Evolutionary conservation across 2,113 vertebrate genomes (phyloP).

Genomic region (Xyrauchen texanus): DNA sequence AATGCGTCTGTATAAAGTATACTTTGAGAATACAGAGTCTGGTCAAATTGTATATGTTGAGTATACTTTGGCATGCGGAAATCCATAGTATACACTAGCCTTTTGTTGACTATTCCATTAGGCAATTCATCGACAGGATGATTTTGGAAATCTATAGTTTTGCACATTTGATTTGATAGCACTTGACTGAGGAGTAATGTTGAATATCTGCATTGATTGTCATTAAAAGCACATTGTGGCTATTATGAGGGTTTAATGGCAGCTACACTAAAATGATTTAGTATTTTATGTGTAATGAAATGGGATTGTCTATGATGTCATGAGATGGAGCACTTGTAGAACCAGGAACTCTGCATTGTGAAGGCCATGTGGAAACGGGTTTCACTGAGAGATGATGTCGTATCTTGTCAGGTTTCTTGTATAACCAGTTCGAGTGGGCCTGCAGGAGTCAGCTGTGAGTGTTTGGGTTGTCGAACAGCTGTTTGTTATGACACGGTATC

Average conservation of each 20-base stretch:
- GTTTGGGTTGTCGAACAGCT: conserved; percentile 33
- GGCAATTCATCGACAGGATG: no score
- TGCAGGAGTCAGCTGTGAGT: conserved; percentile 53
- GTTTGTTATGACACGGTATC: conserved; percentile 45
- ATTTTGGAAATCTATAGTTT: no score
- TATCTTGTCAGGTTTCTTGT: conserved; percentile 50
- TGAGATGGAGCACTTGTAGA: conserved; percentile 2
- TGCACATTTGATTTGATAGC: neutral
- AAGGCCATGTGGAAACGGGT: conserved; percentile 37
- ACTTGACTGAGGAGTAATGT: neutral
- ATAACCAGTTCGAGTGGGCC: conserved; percentile 17
- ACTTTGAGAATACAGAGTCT: no score
- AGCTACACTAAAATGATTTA: neutral
- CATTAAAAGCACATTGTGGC: neutral
- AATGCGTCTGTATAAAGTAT: no score
- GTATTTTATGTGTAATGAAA: neutral
- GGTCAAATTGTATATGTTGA: no score
- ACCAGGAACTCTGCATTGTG: neutral
- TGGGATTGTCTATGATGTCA: conserved; percentile 4
- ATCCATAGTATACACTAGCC: no score
- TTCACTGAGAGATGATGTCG: conserved; percentile 61
- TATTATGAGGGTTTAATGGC: neutral
- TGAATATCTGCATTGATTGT: neutral
- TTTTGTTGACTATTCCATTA: no score
- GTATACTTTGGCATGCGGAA: no score